Base-by-base conservation (phyloP, 2,113 vertebrate genomes). In the Astatoreochromis straeleni region DNA sequence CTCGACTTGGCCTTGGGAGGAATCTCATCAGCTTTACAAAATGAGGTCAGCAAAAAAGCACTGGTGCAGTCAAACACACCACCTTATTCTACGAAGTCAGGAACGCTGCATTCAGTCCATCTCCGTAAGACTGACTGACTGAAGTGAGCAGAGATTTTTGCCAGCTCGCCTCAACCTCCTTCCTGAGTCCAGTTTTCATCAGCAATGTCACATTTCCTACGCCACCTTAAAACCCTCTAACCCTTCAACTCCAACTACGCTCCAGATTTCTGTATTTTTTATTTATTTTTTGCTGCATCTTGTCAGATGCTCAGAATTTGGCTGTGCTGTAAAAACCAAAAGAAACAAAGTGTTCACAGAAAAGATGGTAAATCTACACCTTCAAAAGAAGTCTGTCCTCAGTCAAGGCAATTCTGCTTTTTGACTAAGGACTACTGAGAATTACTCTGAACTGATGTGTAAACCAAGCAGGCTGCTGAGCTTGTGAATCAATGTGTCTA, bases 401-500 rank as follows among this genome's bases (percentile, higher is more conserved):
- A 85, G 42, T 90, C 84, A 84, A 78, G 11, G 55, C 82, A 91
- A 58, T 90, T 92, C 90, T 88, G 60, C 87, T 80, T 45, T 79
- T 79, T 85, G 89, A 94, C 81, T 84, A 87, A 87, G 60, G 82
- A 84, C 82, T 82, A 68, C 40, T 51, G 86, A 94, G 93, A 94
- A 90, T 91, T 89, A 85, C 81, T 86, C 90, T 73, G 85, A 93
- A 88, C 84, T 93, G 91, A 95, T 93, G 89, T 91, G 92, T 95
- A 93, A 95, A 95, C 89, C 88, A 89, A 78, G 84, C 88, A 85
- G 87, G 91, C 87, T 93, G 91, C 92, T 94, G 94, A 93, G 86
- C 90, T 82, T 63, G 89, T 90, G 90, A 93, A 96, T 96, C 95
- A 95, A 95, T 95, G 88, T 89, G 86, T 94, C 93, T 93, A 94